Base-by-base conservation (phyloP, 1,140 invertebrate species). In the Lysiphlebus fabarum region DNA sequence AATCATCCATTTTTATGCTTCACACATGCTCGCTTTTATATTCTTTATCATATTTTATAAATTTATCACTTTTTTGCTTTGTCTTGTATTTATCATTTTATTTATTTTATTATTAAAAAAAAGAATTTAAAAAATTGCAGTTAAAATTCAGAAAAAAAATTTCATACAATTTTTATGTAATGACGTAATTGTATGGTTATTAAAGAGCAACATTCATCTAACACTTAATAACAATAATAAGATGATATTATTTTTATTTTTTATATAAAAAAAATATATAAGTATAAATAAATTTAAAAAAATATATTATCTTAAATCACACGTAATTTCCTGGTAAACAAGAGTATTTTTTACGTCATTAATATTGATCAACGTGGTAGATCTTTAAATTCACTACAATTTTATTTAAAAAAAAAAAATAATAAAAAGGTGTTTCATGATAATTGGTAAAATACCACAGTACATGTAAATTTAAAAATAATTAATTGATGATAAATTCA, bases 31-130 rank as follows among this genome's bases (percentile, higher is more conserved):
- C n/a, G n/a, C 66, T 45, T 59, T 26, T 4, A 26, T 26, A 26
- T 26, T 65, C 68, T 70, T 75, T 75, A 74, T 72, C 67, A 26
- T 26, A 26, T 26, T 26, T 26, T 26, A 26, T 26, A 26, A 26
- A 26, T 71, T 69, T 68, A 68, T 70, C 70, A 66, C 66, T 63
- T 63, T 66, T 66, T 73, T 71, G 68, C 63, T 45, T 56, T 36
- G 54, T 38, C 10, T 41, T 49, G 17, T 14, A 14, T 5, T 7
- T 49, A 44, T 11, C 5, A 14, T 44, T 44, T 11, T 26, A 26
- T 44, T 44, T 12, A 11, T 44, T 6, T 44, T 10, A 11, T 44
- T 44, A 12, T 44, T 6, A 14, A 44, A 14, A 44, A 44, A 14
- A 44, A 44, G 5, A 14, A 11, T 11, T 5, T 12, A 48, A 48